These are phyloP conservation scores for Dermatemys mawii DNA, from an alignment of 2,113 vertebrate genomes.

Conservation along the genomic window DNA sequence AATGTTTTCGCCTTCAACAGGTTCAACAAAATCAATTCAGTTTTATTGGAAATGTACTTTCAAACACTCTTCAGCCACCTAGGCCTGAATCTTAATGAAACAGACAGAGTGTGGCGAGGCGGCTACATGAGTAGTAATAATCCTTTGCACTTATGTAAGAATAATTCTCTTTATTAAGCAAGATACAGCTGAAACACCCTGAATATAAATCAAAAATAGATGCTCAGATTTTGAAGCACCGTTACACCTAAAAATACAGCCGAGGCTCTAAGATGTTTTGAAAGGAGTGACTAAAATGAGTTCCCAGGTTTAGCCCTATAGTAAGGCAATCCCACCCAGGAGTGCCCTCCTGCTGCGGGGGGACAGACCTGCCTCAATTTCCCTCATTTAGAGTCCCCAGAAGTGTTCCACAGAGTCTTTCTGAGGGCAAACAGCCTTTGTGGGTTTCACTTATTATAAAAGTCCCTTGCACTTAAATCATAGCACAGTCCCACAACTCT, in stretches of 20 bases:
- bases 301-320: not conserved
- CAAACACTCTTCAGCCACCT: slow-evolving; percentile 36
- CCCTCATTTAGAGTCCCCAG: not conserved
- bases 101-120: not conserved
- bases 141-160: slow-evolving; percentile 31
- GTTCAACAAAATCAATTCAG: slow-evolving; percentile 56
- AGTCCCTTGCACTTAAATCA: not conserved
- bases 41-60: slow-evolving; percentile 59
- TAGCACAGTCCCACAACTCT: not conserved
- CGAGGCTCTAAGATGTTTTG: not conserved
- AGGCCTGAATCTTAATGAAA: slow-evolving; percentile 61
- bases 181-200: slow-evolving; percentile 18
- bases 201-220: not conserved
- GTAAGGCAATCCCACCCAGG: not conserved
- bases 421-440: not conserved
- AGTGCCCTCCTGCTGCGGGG: not conserved
- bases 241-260: slow-evolving; percentile 23
- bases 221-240: slow-evolving; percentile 19
- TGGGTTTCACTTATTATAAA: not conserved
- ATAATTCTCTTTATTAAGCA: slow-evolving; percentile 56
- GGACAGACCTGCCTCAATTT: not conserved
- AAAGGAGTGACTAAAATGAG: not conserved
- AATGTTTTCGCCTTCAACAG: slow-evolving; percentile 46
- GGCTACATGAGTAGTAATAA: slow-evolving; percentile 25
- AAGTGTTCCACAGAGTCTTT: not conserved